Evolutionary conservation across 2,888 invertebrate species (phyloP).

Genomic region (Microctonus hyperodae): DNA sequence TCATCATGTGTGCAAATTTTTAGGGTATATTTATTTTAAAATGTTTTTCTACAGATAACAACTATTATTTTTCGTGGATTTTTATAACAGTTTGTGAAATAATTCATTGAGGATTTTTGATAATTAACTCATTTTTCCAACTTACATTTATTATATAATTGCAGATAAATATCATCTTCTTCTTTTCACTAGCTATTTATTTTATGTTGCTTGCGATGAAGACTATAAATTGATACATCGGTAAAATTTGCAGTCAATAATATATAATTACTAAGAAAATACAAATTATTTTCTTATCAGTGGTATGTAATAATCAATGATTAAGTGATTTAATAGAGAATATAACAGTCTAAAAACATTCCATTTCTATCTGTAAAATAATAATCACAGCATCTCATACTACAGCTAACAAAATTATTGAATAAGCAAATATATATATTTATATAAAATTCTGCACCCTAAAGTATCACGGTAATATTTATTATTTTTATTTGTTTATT

Average conservation of each 20-base stretch:
- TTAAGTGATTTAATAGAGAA: background rate
- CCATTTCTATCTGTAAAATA: background rate
- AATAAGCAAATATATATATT: background rate
- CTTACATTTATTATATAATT: background rate
- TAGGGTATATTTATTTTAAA: no score
- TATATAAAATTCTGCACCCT: background rate
- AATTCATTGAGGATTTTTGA: background rate
- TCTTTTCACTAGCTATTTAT: background rate
- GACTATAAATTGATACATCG: slow-evolving; percentile 44
- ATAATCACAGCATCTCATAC: background rate
- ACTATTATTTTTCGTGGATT: background rate
- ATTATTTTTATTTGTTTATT: background rate
- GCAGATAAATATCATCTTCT: background rate
- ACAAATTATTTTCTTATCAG: background rate
- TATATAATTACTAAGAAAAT: background rate
- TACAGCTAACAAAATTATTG: background rate
- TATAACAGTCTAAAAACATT: background rate
- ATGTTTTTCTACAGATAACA: background rate
- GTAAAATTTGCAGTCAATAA: slow-evolving; percentile 38
- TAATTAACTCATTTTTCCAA: background rate
- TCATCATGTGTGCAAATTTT: background rate
- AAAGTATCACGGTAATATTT: background rate
- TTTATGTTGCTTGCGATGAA: background rate
- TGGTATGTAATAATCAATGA: background rate
- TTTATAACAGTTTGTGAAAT: background rate